These are phyloP conservation scores for Ictidomys tridecemlineatus DNA, from an alignment of 2,113 vertebrate genomes.

Conservation along the genomic window DNA sequence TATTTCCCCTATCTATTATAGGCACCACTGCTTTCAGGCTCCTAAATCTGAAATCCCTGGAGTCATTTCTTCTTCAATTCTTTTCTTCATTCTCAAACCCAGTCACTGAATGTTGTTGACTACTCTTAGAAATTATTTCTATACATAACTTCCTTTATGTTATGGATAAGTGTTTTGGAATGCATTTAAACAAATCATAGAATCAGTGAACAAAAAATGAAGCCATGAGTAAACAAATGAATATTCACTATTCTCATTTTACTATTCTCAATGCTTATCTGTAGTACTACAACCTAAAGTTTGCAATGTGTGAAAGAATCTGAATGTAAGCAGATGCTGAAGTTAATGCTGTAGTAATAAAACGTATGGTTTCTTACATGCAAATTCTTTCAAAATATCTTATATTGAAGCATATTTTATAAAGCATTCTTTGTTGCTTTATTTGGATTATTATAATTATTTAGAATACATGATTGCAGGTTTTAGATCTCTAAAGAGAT, in stretches of 20 bases:
- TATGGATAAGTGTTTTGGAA: constrained; percentile 49
- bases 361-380: background rate
- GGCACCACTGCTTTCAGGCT: constrained; percentile 59
- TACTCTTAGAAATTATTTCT: constrained; percentile 46
- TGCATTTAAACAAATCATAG: constrained; percentile 24
- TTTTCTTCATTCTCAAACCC: constrained; percentile 40
- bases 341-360: constrained; percentile 2
- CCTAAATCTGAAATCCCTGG: constrained; percentile 56
- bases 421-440: constrained; percentile 6
- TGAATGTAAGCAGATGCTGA: background rate
- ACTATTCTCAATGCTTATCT: background rate
- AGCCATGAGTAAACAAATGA: background rate
- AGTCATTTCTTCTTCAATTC: constrained; percentile 39
- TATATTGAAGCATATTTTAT: background rate
- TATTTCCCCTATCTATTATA: constrained; percentile 75
- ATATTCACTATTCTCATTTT: constrained; percentile 14
- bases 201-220: constrained; percentile 30
- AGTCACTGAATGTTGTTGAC: constrained; percentile 37
- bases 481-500: background rate
- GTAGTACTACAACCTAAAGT: background rate
- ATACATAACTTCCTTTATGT: constrained; percentile 31
- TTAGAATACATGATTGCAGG: background rate
- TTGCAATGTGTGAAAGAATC: background rate
- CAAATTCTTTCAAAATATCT: background rate
- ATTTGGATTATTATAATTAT: constrained; percentile 15